Evolutionary conservation across 2,113 vertebrate species (phyloP).

Genomic region (Tragelaphus buxtoni): DNA sequence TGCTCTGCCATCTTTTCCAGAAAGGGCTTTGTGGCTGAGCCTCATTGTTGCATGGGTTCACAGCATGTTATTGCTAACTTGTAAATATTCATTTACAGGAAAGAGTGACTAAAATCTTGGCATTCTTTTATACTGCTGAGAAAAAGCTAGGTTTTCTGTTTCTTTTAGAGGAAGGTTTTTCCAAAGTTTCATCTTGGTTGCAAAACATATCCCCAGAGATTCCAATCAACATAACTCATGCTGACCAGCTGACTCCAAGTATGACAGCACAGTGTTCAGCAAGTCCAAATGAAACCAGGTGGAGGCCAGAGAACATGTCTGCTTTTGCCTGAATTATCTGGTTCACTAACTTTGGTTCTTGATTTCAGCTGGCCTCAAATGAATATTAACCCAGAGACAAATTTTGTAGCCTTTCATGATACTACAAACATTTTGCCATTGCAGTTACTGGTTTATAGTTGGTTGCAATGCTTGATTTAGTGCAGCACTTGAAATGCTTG

Average conservation of each 20-base stretch:
- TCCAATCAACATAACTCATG: neutral
- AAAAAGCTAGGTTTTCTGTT: slow-evolving; percentile 23
- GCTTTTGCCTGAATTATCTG: neutral
- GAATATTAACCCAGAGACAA: neutral
- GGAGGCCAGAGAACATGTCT: neutral
- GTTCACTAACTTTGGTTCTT: neutral
- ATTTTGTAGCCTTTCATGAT: neutral
- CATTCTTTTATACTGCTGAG: slow-evolving; percentile 11
- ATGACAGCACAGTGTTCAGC: neutral
- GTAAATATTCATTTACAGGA: slow-evolving; percentile 59
- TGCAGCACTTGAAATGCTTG: neutral
- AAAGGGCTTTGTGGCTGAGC: slow-evolving; percentile 43
- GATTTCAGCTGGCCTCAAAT: neutral
- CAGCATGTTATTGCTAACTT: slow-evolving; percentile 28
- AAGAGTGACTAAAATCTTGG: slow-evolving; percentile 34
- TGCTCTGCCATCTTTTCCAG: neutral
- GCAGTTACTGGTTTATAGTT: neutral
- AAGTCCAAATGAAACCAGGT: neutral
- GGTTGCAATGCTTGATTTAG: neutral
- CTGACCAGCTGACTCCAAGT: neutral
- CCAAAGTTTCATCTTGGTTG: slow-evolving; percentile 2
- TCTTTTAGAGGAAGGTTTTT: neutral
- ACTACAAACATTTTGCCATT: neutral
- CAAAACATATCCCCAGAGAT: neutral
- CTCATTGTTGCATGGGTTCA: slow-evolving; percentile 20